These are phyloP conservation scores for Zele albiditarsus DNA, from an alignment of 2,888 invertebrate genomes.

Conservation along the genomic window DNA sequence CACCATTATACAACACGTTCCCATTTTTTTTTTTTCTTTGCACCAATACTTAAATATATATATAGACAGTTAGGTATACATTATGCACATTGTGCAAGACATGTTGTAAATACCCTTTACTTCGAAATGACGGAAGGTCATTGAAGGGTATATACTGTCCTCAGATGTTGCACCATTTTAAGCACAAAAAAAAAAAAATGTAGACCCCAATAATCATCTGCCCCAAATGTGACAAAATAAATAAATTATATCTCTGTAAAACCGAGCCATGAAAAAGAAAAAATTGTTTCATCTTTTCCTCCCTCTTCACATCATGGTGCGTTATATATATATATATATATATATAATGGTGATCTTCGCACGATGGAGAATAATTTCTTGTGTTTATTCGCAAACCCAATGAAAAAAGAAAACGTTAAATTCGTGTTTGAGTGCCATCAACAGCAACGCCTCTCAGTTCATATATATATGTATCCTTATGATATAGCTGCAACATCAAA, in stretches of 20 bases:
- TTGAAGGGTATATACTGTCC: slow-evolving; percentile 35
- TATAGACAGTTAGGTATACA: slow-evolving; percentile 8
- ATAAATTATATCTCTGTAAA: neutral
- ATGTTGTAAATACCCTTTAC: slow-evolving; percentile 23
- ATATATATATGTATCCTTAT: slow-evolving; percentile 26
- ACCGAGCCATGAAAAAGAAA: neutral
- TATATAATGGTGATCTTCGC: neutral
- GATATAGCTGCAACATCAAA: slow-evolving; percentile 66
- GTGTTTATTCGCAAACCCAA: neutral
- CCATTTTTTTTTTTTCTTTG: slow-evolving; percentile 48
- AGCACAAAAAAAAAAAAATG: neutral
- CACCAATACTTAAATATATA: slow-evolving; percentile 47
- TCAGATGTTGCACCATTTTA: too few species aligned
- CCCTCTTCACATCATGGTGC: neutral
- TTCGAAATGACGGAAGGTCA: slow-evolving; percentile 46
- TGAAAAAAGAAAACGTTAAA: slow-evolving; percentile 36
- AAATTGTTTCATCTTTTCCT: neutral
- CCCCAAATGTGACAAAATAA: neutral
- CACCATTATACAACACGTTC: slow-evolving; percentile 19
- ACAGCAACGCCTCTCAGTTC: slow-evolving; percentile 15
- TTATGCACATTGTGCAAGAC: slow-evolving; percentile 4
- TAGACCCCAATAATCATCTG: neutral
- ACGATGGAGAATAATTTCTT: neutral
- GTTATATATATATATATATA: neutral
- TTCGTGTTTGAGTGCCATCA: neutral